Base-by-base conservation (phyloP, 2,888 invertebrate species). In the Caenorhabditis afra region DNA sequence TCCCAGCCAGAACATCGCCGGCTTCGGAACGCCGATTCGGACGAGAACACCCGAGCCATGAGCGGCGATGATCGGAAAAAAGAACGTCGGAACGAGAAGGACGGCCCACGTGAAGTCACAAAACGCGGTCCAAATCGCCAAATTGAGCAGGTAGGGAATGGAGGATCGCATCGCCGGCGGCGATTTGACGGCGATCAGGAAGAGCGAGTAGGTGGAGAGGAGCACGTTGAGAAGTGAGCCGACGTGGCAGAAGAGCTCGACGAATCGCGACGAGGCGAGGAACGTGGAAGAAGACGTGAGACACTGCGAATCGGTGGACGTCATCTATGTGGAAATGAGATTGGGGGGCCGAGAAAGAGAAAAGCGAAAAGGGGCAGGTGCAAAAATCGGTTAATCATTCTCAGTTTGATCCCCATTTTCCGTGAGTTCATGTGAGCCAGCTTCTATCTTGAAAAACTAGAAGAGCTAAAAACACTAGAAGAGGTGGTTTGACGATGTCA, bases 121-220 rank as follows among this genome's bases (percentile, higher is more conserved):
- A n/a, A 64, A 10, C 59, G 61, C 57, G 18, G 66, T 66, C 49
- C 45, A 47, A 23, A 66, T 5, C 45, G 58, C 50, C 44, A 66
- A n/a, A 53, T 75, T 66, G 3, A 74, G 52, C 66, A 75, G 61
- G 20, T 61, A 75, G 10, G 66, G 61, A 41, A 66, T 58, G 11
- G 37, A 18, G 14, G 55, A 47, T 45, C 59, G 58, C 74, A 75
- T 75, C 1, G 49, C n/a, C 3, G 29, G 8, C 29, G 74, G 66
- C 2, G 74, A 75, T 29, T 66, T 53, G 35, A 58, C 52, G 2
- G 23, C 23, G n/a, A 75, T 66, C 12, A 75, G 45, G 18, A 66
- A 75, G 23, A 75, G 3, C 1, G 65, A 45, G 39, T 66, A 75
- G 5, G 41, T 39, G 1, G 74, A 75, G 4, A 61, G 29, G 18